These are phyloP conservation scores for Chunga burmeisteri DNA, from an alignment of 2,113 vertebrate species.

Conservation along the genomic window DNA sequence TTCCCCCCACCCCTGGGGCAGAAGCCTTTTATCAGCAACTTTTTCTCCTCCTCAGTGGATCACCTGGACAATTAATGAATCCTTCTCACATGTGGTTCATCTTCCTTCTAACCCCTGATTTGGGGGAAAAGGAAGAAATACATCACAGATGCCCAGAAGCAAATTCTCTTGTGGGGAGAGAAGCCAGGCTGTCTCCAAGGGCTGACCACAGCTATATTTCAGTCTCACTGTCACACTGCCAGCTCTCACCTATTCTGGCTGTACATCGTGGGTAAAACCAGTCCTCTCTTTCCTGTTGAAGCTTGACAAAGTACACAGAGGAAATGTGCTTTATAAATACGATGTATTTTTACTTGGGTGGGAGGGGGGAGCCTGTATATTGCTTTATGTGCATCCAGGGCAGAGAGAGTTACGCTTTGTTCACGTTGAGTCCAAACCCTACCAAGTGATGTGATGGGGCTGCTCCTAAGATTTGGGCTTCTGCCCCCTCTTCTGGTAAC, in stretches of 20 bases:
- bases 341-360: neutral
- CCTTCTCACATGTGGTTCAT: neutral
- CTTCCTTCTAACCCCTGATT: neutral
- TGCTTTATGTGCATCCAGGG: neutral
- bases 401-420: neutral
- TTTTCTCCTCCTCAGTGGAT: neutral
- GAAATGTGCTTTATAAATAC: neutral
- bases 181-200: neutral
- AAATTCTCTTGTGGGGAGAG: neutral
- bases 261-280: neutral
- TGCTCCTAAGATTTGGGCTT: neutral
- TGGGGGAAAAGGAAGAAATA: neutral
- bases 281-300: neutral
- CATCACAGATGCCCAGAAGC: neutral
- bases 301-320: neutral
- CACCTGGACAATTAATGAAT: neutral
- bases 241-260: neutral
- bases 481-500: neutral
- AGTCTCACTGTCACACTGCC: neutral
- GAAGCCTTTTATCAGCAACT: neutral
- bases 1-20: accelerated
- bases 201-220: neutral
- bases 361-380: neutral
- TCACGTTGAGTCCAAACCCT: neutral
- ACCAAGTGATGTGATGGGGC: neutral